Conservation (phyloP, 92 coral and sea anemone genomes). For the Umimayanthus chanpuru region DNA sequence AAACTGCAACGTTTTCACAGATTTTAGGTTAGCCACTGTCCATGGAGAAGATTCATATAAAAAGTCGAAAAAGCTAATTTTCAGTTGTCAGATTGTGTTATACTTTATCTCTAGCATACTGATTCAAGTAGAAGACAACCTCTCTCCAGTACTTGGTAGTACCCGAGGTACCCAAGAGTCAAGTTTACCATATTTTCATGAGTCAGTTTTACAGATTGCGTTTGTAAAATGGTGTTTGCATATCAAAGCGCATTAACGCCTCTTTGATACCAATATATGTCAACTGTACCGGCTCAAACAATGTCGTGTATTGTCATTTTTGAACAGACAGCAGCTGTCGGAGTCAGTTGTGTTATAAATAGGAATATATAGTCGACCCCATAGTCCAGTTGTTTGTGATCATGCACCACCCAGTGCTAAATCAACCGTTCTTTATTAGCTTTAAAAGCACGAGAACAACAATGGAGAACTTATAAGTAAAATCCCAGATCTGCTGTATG, state of each 20-base stretch:
- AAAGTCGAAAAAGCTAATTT: too few relatives aligned
- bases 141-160: too few relatives aligned
- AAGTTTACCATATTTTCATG: too few relatives aligned
- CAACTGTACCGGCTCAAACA: neutral
- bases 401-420: neutral
- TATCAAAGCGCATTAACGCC: neutral
- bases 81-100: neutral
- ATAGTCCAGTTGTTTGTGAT: neutral
- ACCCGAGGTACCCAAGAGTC: too few relatives aligned
- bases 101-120: neutral
- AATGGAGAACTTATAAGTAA: neutral
- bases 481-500: neutral
- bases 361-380: neutral
- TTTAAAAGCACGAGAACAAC: slow-evolving; percentile 5
- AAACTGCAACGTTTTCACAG: too few relatives aligned
- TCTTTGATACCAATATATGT: neutral
- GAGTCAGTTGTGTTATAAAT: neutral
- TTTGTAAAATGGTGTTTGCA: neutral
- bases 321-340: neutral
- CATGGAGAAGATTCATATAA: too few relatives aligned
- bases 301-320: neutral
- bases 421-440: neutral
- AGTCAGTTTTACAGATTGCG: neutral
- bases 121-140: neutral
- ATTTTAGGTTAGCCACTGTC: too few relatives aligned